Conservation (phyloP, 2,797 vertebrate species). For the Coccyzus lansbergi region DNA sequence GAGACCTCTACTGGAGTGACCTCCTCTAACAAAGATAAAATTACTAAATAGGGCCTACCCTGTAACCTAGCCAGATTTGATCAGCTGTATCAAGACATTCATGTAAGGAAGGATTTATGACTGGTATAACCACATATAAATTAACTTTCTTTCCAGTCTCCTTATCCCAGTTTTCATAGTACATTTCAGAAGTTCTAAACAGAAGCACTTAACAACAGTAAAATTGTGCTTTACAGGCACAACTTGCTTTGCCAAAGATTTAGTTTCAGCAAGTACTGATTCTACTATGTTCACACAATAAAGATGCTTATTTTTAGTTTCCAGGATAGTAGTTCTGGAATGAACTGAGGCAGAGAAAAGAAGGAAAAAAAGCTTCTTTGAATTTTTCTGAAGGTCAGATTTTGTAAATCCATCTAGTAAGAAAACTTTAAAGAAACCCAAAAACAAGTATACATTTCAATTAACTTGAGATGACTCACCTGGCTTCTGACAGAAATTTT, state of each 20-base stretch:
- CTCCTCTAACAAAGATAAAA: background rate
- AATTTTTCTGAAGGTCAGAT: background rate
- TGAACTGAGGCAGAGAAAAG: background rate
- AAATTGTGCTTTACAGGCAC: background rate
- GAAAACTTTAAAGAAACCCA: background rate
- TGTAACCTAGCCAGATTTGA: background rate
- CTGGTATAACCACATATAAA: background rate
- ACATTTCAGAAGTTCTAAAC: background rate
- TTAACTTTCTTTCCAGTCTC: background rate
- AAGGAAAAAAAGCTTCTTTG: background rate
- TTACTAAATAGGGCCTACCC: background rate
- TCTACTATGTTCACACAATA: accelerated
- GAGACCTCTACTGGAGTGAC: background rate
- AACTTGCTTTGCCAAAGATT: background rate
- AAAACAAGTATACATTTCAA: background rate
- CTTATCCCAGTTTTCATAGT: background rate
- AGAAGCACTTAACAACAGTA: background rate
- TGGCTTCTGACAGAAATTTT: constrained; percentile 96
- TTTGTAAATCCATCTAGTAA: background rate
- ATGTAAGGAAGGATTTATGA: background rate
- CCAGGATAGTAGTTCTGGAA: background rate
- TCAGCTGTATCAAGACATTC: background rate
- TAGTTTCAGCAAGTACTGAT: background rate
- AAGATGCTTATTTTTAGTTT: background rate
- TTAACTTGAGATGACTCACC: constrained; percentile 76